Evolutionary conservation across 2,113 vertebrate species (phyloP).

Genomic region (Edolisoma coerulescens): DNA sequence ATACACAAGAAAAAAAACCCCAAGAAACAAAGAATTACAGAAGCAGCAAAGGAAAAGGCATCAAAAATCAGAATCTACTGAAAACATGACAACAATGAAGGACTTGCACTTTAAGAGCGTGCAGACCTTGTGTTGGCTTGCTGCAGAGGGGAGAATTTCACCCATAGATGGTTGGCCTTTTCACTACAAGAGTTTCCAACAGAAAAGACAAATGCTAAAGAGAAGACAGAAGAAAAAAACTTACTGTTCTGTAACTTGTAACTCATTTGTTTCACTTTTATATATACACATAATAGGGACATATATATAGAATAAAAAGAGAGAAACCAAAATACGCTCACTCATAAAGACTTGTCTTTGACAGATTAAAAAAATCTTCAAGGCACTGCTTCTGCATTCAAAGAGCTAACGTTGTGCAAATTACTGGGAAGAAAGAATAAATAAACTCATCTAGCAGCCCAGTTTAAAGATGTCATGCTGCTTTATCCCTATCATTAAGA

Average conservation of each 20-base stretch:
- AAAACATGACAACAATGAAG: not conserved
- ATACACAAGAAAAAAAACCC: not conserved
- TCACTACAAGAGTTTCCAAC: not conserved
- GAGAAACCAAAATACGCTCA: not conserved
- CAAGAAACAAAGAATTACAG: not conserved
- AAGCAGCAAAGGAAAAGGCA: not conserved
- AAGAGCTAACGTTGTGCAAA: not conserved
- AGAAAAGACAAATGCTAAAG: not conserved
- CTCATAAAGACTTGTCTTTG: not conserved
- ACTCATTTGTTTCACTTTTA: not conserved
- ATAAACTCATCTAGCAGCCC: not conserved
- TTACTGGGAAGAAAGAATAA: not conserved
- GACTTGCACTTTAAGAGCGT: not conserved
- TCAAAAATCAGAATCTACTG: not conserved
- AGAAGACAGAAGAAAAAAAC: not conserved
- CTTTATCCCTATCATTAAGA: constrained; percentile 2
- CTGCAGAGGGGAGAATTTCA: not conserved
- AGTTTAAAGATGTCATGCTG: constrained; percentile 11
- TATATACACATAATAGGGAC: not conserved
- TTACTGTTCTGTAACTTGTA: not conserved
- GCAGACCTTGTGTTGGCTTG: not conserved
- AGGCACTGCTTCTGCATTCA: not conserved
- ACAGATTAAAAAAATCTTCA: not conserved
- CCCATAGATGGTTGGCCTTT: not conserved
- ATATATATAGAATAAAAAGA: not conserved